Conservation (phyloP, 2,797 vertebrate species). For the Delichon dasypus region DNA sequence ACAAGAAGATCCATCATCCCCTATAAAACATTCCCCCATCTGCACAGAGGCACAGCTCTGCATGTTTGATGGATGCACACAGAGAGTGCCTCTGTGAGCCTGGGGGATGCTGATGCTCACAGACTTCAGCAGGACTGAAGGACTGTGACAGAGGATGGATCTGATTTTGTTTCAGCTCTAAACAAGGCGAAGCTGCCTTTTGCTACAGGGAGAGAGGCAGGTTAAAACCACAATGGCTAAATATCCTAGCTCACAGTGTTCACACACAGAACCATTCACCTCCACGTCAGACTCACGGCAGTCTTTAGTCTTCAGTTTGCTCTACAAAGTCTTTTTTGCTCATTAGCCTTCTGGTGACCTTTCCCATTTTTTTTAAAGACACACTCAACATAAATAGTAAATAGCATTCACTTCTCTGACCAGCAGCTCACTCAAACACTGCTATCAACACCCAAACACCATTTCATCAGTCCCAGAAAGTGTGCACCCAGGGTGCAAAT, state of each 20-base stretch:
- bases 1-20: not conserved
- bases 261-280: not conserved
- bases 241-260: not conserved
- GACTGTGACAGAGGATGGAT: not conserved
- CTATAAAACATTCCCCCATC: not conserved
- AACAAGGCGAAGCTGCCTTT: not conserved
- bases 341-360: slow-evolving; percentile 19
- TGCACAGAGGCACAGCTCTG: not conserved
- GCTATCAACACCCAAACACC: slow-evolving; percentile 46
- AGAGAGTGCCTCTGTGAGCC: not conserved
- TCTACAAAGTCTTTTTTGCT: not conserved
- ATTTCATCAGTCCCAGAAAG: not conserved
- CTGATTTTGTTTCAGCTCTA: not conserved
- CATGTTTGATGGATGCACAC: not conserved
- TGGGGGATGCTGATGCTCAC: not conserved
- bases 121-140: not conserved
- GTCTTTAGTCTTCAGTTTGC: not conserved
- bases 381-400: slow-evolving; percentile 69
- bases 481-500: slow-evolving; percentile 9
- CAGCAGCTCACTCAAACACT: slow-evolving; percentile 61
- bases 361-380: slow-evolving; percentile 6
- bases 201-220: not conserved
- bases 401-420: slow-evolving; percentile 55
- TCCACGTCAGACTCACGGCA: not conserved
- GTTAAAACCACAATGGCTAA: not conserved